Evolutionary conservation across 2,797 vertebrate genomes (phyloP).

Genomic region (Darevskia mixta): DNA sequence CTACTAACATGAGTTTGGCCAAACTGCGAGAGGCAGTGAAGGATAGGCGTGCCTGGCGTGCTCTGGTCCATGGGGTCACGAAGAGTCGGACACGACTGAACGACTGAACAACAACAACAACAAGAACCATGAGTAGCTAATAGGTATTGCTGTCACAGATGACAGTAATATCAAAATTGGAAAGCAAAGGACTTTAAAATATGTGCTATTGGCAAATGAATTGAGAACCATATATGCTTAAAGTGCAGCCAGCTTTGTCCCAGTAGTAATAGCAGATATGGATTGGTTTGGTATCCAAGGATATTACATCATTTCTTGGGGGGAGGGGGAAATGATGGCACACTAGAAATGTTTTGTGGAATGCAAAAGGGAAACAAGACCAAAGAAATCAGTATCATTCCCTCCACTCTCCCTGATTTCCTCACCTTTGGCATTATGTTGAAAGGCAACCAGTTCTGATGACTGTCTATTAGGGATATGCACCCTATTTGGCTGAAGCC

Average conservation of each 20-base stretch:
- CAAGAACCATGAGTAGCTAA: background rate
- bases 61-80: too few relatives aligned
- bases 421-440: too few relatives aligned
- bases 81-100: too few relatives aligned
- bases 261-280: background rate
- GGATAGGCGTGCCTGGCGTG: too few relatives aligned
- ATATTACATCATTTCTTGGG: background rate
- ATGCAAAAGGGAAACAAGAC: background rate
- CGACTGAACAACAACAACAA: too few relatives aligned
- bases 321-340: background rate
- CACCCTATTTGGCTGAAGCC: too few relatives aligned
- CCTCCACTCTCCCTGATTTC: too few relatives aligned
- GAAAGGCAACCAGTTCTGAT: too few relatives aligned
- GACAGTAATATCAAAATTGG: conserved; percentile 14
- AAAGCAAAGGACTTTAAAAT: background rate
- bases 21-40: too few relatives aligned
- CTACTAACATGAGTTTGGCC: too few relatives aligned
- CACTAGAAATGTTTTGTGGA: background rate
- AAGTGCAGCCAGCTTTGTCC: background rate
- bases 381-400: too few relatives aligned
- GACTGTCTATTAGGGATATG: too few relatives aligned
- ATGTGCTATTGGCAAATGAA: background rate
- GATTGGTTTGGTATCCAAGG: background rate
- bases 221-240: background rate
- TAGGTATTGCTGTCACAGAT: conserved; percentile 8